These are phyloP conservation scores for Colistium nudipinnis DNA, from an alignment of 2,113 vertebrate species.

Conservation along the genomic window DNA sequence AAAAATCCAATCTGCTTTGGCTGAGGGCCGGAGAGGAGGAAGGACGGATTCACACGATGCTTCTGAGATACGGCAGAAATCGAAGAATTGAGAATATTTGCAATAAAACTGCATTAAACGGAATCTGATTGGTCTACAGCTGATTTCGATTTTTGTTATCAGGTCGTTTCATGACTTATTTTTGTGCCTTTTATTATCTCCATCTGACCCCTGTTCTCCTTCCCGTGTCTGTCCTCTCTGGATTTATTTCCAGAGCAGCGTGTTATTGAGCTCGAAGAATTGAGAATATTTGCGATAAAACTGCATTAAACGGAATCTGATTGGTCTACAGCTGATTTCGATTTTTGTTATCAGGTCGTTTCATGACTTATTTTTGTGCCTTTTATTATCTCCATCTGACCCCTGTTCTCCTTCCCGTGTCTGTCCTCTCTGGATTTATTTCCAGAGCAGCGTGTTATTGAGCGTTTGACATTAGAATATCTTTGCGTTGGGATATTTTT, in stretches of 20 bases:
- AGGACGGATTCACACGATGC: constrained; percentile 59
- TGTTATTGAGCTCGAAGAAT: constrained; percentile 35
- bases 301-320: constrained; percentile 19
- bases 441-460: neutral
- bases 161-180: too few species aligned
- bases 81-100: too few species aligned
- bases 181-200: constrained; percentile 1
- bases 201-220: constrained; percentile 13
- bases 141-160: too few species aligned
- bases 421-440: neutral
- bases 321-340: constrained; percentile 18
- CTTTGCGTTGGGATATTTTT: neutral
- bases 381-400: constrained; percentile 14
- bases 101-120: too few species aligned
- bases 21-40: constrained; percentile 30
- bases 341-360: too few species aligned
- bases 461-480: constrained; percentile 14
- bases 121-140: constrained; percentile 16
- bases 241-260: neutral
- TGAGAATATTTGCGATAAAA: too few species aligned
- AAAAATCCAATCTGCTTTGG: constrained; percentile 59
- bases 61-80: constrained; percentile 32
- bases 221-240: neutral
- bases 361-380: constrained; percentile 1
- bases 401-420: neutral